Evolutionary conservation across 2,113 vertebrate species (phyloP), one percentile per base, ranked within the genome.

Genomic region (Psephotus haematonotus): DNA sequence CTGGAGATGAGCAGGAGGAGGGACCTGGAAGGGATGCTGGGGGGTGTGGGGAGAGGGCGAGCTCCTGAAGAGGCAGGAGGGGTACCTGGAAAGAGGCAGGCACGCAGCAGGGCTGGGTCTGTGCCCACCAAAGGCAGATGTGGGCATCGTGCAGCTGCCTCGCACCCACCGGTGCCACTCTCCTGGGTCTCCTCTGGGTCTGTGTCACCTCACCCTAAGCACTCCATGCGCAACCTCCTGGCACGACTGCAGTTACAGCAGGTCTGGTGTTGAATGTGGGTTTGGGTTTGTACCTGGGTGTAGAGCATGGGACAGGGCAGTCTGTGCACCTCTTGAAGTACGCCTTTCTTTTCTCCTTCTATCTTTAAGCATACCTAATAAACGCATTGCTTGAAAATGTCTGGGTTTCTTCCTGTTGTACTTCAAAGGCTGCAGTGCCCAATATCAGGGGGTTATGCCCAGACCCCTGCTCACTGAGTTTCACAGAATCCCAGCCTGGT

Each of bases 341-440:
- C 11, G 82, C 78, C 57, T 82, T 22, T 29, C 44, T 50, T 55
- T 18, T 90, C 22, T 64, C 22, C n/a, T 15, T 28, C 28, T 25
- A 60, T 82, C 93, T 94, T 71, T 6, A 95, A 93, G 28, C 18
- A 11, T 59, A 74, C 37, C 92, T 47, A 96, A 97, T 96, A 95
- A 96, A 97, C 29, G 39, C 4, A 2, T n/a, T 49, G 76, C n/a
- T 80, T 55, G 55, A 82, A 82, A 52, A 24, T 0, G 24, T 20
- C 44, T 92, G 23, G 0, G 20, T 91, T 94, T 91, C 86, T 92
- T 81, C 76, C 57, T 90, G 50, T 31, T 6, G 13, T 33, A 7
- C 39, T 64, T 47, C 52, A 50, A 41, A 18, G 2, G 7, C 43
- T 79, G 37, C 67, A 62, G 43, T 37, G 41, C 15, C 39, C 0